Base-by-base conservation (phyloP, 1,140 invertebrate genomes). In the Phthorimaea operculella region DNA sequence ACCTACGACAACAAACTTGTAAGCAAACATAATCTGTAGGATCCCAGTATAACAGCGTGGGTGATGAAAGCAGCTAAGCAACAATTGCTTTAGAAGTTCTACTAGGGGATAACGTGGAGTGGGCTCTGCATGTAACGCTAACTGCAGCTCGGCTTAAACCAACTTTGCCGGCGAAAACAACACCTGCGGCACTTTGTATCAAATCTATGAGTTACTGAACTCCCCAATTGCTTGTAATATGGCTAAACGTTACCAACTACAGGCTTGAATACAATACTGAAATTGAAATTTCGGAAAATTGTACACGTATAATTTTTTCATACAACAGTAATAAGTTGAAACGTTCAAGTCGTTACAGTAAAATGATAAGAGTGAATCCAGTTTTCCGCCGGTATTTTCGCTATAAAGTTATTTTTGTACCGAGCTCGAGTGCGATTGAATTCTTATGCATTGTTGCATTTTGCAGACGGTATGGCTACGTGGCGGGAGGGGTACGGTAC, bases 381-480 rank as follows among this genome's bases (percentile, higher is more conserved):
- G 21, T 28, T 28, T 28, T 28, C 21, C 21, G 21, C 21, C 21
- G 21, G 21, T 28, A 28, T 28, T 28, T 28, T 28, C 6, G 21
- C 21, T 28, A 28, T 28, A 6, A 28, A 28, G 21, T 28, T 28
- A 28, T 28, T 39, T 39, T n/a, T 39, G 36, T 39, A 12, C 36
- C 3, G 36, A 39, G 36, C 36, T 10, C 36, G 36, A n/a, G 71
- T 79, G 67, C 79, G 73, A 79, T 81, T 79, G 72, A 82, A 82
- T 79, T 82, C 66, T 79, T 79, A 82, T 84, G 76, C 79, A 79
- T 79, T 81, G 79, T 76, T 84, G 81, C 74, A 79, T 84, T 80
- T 76, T 74, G 77, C 74, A 74, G 73, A 80, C 74, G 72, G 70
- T 68, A 74, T 74, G 73, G 68, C 73, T 76, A 78, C 77, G 76